Evolutionary conservation across 2,113 vertebrate genomes (phyloP).

Genomic region (Hyaena hyaena): DNA sequence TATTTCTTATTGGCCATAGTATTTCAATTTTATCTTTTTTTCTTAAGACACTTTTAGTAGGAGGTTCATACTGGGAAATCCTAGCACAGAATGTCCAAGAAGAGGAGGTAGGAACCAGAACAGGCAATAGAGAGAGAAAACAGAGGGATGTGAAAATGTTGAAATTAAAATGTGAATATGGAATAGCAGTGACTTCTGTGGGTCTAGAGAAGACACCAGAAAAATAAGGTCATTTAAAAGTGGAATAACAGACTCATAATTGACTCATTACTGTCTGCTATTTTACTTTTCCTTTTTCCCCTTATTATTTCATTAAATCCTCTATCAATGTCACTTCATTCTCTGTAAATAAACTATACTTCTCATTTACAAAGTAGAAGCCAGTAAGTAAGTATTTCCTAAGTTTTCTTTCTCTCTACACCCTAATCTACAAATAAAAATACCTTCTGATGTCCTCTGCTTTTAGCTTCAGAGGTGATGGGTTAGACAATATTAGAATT

Average conservation of each 20-base stretch:
- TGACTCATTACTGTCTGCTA: background rate
- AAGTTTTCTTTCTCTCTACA: background rate
- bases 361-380: background rate
- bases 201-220: background rate
- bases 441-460: background rate
- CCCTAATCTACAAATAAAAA: background rate
- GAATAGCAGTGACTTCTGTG: background rate
- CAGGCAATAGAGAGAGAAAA: background rate
- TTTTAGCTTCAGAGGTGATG: background rate
- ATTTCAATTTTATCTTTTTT: background rate
- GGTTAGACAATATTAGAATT: background rate
- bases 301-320: background rate
- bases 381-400: background rate
- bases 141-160: background rate
- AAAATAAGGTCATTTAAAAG: background rate
- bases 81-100: background rate
- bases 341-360: background rate
- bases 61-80: background rate
- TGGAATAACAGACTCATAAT: background rate
- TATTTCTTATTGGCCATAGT: background rate
- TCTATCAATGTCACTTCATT: background rate
- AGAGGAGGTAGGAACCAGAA: background rate
- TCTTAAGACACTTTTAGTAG: background rate
- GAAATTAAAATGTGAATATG: background rate
- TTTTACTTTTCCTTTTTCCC: background rate